Evolutionary conservation across 2,797 vertebrate genomes (phyloP).

Genomic region (Malacoctenus gilli): DNA sequence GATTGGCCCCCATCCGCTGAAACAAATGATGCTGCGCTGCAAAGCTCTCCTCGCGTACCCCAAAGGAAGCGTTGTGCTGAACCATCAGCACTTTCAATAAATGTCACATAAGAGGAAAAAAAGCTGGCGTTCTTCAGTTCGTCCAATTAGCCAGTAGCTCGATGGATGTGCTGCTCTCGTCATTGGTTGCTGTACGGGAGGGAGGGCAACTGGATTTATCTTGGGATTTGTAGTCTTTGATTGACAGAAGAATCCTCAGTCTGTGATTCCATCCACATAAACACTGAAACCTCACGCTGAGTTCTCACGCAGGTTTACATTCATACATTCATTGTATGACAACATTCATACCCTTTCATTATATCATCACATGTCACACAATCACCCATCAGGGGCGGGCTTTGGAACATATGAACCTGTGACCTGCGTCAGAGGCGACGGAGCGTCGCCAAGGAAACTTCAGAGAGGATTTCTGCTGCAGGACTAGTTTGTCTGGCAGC

Average conservation of each 20-base stretch:
- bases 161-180: slow-evolving; percentile 42
- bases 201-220: slow-evolving; percentile 48
- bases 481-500: too few species aligned
- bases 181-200: slow-evolving; percentile 52
- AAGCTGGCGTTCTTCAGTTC: slow-evolving; percentile 42
- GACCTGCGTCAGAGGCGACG: slow-evolving; percentile 9
- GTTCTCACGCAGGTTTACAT: slow-evolving; percentile 8
- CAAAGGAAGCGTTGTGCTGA: slow-evolving; percentile 48
- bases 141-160: slow-evolving; percentile 62
- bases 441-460: background rate
- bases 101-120: slow-evolving; percentile 55
- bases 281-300: slow-evolving; percentile 15
- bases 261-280: slow-evolving; percentile 33
- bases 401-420: slow-evolving; percentile 6
- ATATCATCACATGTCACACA: slow-evolving; percentile 1
- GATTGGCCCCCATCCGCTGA: too few species aligned
- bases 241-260: slow-evolving; percentile 44
- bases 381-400: background rate
- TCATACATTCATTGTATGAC: slow-evolving; percentile 12
- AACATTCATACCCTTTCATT: slow-evolving; percentile 6
- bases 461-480: too few species aligned
- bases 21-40: slow-evolving; percentile 31
- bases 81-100: slow-evolving; percentile 62
- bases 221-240: slow-evolving; percentile 47
- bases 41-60: slow-evolving; percentile 26